Conservation (phyloP, 2,888 invertebrate genomes). For the Sphaerophoria rueppellii region DNA sequence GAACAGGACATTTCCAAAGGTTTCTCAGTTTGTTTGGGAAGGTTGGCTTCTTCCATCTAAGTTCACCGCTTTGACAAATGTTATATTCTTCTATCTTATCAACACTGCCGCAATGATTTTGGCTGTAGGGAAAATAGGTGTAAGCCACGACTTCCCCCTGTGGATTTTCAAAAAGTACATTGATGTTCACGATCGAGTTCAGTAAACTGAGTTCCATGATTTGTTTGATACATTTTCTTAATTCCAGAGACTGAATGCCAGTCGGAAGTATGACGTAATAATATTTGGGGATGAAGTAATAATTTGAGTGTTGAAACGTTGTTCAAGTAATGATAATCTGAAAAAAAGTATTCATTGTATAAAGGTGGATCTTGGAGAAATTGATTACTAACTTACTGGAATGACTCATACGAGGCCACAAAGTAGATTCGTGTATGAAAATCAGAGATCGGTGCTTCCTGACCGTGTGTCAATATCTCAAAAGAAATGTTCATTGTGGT, state of each 20-base stretch:
- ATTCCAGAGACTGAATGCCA: background rate
- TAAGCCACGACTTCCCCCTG: background rate
- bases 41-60: background rate
- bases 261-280: constrained; percentile 1
- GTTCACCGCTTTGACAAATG: background rate
- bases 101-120: background rate
- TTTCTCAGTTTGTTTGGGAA: background rate
- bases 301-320: background rate
- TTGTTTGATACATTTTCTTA: background rate
- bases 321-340: background rate
- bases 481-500: constrained; percentile 12
- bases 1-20: constrained; percentile 14
- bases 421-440: constrained; percentile 9
- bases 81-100: background rate
- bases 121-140: background rate
- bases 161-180: background rate
- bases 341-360: background rate
- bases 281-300: background rate
- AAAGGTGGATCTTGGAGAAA: background rate
- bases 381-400: constrained; percentile 20
- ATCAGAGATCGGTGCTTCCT: background rate
- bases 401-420: background rate
- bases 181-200: background rate
- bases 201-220: background rate
- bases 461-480: background rate